Evolutionary conservation across 2,113 vertebrate genomes (phyloP), one percentile per base, ranked within the genome.

Genomic region (Rhinoderma darwinii): DNA sequence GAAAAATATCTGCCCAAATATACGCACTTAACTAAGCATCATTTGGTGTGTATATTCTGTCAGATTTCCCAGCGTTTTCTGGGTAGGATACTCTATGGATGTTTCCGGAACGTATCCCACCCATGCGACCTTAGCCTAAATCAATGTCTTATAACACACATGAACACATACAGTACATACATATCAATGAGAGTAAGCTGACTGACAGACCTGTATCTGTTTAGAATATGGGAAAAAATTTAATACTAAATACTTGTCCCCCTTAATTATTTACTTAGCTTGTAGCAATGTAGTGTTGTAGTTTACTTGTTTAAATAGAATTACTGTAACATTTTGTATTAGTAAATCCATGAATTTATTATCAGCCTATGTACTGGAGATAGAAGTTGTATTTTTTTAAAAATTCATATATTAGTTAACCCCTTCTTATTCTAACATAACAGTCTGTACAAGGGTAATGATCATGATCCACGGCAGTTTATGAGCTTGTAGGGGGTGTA

Each of bases 401-500:
- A n/a, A n/a, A 72, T 72, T 72, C 22, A 72, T 72, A 25, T 72
- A 41, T 17, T 39, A 70, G 3, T 8, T 37, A 37, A 20, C 32
- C 18, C 35, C 66, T 70, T 22, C 35, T 70, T 1, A 22, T 66
- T 27, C 32, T 56, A 72, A 54, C 35, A 70, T 32, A 30, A 43
- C 41, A 63, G 1, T 39, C 27, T 22, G 27, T 39, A 37, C 61
- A 59, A 88, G 83, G 20, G 86, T 87, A 88, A 86, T n/a, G 90
- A 91, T 89, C 51, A 89, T 89, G 89, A 92, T 91, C 89, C 82
- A 91, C 88, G 14, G 82, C 84, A 86, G 82, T 88, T 90, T 91
- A 85, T 90, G 86, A 89, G 89, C 17, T 91, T 88, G 89, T 92
- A 91, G 91, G 91, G 91, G 90, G 90, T 89, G 88, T 78, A 81